Conservation (phyloP, 2,888 invertebrate species). For the Yponomeuta malinellus region DNA sequence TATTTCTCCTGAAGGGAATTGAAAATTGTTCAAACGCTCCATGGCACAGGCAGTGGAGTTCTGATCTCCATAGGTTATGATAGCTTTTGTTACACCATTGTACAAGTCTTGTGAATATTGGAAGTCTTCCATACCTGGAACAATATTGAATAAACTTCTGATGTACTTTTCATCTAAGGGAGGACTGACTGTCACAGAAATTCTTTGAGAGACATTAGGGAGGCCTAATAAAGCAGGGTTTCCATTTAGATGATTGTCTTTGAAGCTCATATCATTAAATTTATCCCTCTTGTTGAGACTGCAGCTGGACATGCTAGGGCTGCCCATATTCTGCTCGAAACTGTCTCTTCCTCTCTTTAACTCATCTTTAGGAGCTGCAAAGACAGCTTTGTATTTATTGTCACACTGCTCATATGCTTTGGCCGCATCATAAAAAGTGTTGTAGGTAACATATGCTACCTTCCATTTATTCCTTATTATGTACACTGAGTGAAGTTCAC, state of each 20-base stretch:
- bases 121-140: conserved; percentile 77
- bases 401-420: conserved; percentile 93
- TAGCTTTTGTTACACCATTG: conserved; percentile 61
- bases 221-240: background rate
- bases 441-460: conserved; percentile 92
- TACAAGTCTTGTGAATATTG: conserved; percentile 63
- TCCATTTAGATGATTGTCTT: background rate
- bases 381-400: conserved; percentile 88
- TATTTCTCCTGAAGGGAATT: conserved; percentile 92
- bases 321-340: conserved; percentile 25
- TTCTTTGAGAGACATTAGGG: conserved; percentile 73
- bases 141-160: conserved; percentile 89
- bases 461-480: conserved; percentile 87
- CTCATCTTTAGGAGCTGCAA: conserved; percentile 88
- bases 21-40: conserved; percentile 92
- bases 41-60: conserved; percentile 78
- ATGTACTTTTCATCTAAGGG: conserved; percentile 84
- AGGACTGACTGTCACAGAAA: conserved; percentile 84
- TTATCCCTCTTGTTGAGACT: background rate
- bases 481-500: conserved; percentile 83
- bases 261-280: conserved; percentile 23
- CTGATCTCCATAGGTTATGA: conserved; percentile 52
- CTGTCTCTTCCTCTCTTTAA: conserved; percentile 52
- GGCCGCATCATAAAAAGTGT: conserved; percentile 87
- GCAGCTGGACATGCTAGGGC: background rate